A percentile compares a stretch with the other conserved stretches of the same genome.
phyloP scores from a whole-genome alignment of 1,140 invertebrate genomes.

The Drosophila asahinai region DNA sequence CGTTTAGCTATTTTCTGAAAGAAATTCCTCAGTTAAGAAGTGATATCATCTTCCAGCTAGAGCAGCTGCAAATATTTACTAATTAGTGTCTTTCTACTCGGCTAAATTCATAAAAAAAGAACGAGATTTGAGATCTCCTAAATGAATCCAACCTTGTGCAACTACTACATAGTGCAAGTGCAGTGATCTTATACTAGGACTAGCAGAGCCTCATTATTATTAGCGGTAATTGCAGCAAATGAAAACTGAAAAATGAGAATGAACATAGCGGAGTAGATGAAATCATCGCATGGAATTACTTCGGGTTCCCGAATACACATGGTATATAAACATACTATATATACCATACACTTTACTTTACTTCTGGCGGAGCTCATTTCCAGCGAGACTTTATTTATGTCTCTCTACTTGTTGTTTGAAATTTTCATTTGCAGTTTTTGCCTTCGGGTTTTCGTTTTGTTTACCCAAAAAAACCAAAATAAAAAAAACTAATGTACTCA shows the following conservation, averaged over 20 bases:
- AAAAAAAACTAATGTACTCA: slow-evolving; percentile 44
- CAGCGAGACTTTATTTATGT: slow-evolving; percentile 70
- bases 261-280: slow-evolving; percentile 66
- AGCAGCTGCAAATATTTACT: slow-evolving; percentile 63
- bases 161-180: slow-evolving; percentile 10
- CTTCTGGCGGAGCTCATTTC: slow-evolving; percentile 65
- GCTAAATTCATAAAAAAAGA: slow-evolving; percentile 49
- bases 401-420: slow-evolving; percentile 63
- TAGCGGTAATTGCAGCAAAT: slow-evolving; percentile 40
- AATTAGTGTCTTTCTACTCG: slow-evolving; percentile 54
- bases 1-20: not conserved
- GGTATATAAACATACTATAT: slow-evolving; percentile 33
- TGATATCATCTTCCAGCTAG: slow-evolving; percentile 64
- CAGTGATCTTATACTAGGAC: slow-evolving; percentile 11
- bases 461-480: slow-evolving; percentile 41
- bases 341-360: slow-evolving; percentile 45
- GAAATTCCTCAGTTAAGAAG: slow-evolving; percentile 3
- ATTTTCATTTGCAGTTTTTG: slow-evolving; percentile 78
- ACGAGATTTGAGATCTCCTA: slow-evolving; percentile 33
- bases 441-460: slow-evolving; percentile 53
- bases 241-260: slow-evolving; percentile 24
- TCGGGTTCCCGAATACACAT: slow-evolving; percentile 62
- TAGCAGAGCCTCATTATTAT: slow-evolving; percentile 27
- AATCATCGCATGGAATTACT: slow-evolving; percentile 79
- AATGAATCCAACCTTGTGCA: slow-evolving; percentile 77